Conservation (phyloP, 2,113 vertebrate genomes). For the Sitta europaea region DNA sequence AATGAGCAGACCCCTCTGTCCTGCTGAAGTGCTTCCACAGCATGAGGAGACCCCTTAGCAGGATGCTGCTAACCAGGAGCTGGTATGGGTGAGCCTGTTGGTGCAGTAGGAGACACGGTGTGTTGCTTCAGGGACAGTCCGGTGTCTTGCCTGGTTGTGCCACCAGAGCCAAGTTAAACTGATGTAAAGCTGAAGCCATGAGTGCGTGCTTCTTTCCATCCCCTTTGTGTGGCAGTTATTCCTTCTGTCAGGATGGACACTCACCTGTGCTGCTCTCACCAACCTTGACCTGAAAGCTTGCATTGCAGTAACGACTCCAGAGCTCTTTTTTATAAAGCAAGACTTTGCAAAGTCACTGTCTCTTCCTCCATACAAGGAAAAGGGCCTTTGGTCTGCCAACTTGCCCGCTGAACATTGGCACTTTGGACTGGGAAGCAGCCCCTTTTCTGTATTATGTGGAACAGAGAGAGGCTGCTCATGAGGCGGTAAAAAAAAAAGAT, state of each 20-base stretch:
- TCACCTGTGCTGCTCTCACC: not conserved
- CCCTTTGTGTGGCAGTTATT: not conserved
- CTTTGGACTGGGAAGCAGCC: too few relatives aligned
- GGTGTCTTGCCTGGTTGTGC: not conserved
- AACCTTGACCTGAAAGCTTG: not conserved
- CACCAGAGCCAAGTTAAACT: not conserved
- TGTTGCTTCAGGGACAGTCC: not conserved
- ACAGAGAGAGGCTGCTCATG: too few relatives aligned
- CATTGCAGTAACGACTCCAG: too few relatives aligned
- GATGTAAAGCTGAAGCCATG: not conserved
- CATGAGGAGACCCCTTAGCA: not conserved
- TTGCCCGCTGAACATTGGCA: too few relatives aligned
- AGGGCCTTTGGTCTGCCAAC: too few relatives aligned
- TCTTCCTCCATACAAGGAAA: too few relatives aligned
- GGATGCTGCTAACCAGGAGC: not conserved
- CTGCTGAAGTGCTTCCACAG: not conserved
- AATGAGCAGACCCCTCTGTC: not conserved
- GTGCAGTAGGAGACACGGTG: not conserved
- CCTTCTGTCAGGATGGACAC: not conserved
- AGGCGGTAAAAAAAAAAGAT: too few relatives aligned
- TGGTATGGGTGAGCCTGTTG: fast-evolving
- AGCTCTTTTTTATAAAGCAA: too few relatives aligned
- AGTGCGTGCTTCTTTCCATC: not conserved
- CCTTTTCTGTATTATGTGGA: too few relatives aligned
- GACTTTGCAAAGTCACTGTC: too few relatives aligned